These are phyloP conservation scores for Stenodema calcarata DNA, from an alignment of 2,888 invertebrate species.

Conservation along the genomic window DNA sequence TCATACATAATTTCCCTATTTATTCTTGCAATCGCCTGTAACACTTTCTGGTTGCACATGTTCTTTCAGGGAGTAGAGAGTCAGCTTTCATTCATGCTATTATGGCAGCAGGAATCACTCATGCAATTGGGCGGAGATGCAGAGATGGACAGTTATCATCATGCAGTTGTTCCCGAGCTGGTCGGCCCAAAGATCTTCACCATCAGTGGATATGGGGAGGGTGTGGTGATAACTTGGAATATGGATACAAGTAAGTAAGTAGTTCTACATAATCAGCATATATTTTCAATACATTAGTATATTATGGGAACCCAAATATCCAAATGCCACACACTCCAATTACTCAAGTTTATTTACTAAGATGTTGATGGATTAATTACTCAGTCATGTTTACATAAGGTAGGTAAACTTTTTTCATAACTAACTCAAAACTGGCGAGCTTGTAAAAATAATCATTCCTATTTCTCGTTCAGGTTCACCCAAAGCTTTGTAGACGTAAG, in stretches of 20 bases:
- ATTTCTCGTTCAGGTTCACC: slow-evolving; percentile 74
- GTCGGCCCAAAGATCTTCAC: slow-evolving; percentile 82
- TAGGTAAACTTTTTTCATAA: too few species aligned
- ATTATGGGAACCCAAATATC: too few species aligned
- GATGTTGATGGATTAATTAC: too few species aligned
- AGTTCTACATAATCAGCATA: background rate
- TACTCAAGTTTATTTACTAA: too few species aligned
- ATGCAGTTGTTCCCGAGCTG: slow-evolving; percentile 87
- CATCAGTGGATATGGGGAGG: slow-evolving; percentile 98
- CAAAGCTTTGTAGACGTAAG: slow-evolving; percentile 93
- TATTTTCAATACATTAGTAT: too few species aligned
- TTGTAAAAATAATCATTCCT: background rate
- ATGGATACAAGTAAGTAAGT: slow-evolving; percentile 77
- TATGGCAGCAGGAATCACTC: slow-evolving; percentile 86
- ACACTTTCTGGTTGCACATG: background rate
- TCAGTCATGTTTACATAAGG: too few species aligned
- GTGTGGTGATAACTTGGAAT: slow-evolving; percentile 95
- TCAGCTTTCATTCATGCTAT: slow-evolving; percentile 92
- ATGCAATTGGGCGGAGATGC: slow-evolving; percentile 88
- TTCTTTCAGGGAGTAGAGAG: slow-evolving; percentile 75
- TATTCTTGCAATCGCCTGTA: too few species aligned
- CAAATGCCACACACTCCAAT: too few species aligned
- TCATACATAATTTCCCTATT: too few species aligned
- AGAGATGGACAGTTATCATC: slow-evolving; percentile 87
- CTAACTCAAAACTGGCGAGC: too few species aligned